Evolutionary conservation across 2,888 invertebrate species (phyloP), one percentile per base, ranked within the genome.

Genomic region (Gryllus longicercus): DNA sequence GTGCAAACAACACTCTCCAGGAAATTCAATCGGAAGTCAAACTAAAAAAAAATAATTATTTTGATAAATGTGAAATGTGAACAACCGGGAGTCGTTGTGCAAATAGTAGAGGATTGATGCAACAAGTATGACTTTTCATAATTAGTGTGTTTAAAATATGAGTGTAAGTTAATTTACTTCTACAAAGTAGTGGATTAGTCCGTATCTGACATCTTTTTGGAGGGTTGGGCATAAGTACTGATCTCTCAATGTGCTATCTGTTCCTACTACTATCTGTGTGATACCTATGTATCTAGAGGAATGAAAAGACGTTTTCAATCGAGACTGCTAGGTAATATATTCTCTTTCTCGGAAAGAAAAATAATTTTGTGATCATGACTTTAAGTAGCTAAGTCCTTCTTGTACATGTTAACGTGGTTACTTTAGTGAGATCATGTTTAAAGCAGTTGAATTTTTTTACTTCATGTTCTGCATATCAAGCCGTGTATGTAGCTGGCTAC

Each of bases 281-380:
- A 63, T 63, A 63, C 63, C 14, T 63, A n/a, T 63, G 63, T 63
- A 63, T 63, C 63, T 63, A 63, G 63, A 63, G 63, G 63, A 63
- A 63, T 63, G 63, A 63, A n/a, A 14, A 12, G 63, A 63, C n/a
- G 63, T 63, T 63, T 63, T 63, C 63, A 63, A 63, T 63, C 63
- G 63, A 63, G 63, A 63, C 63, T 63, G 63, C 63, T 63, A 63
- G 63, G 63, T 63, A 63, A 63, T 63, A 63, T 63, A 63, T 63
- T 63, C 63, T 63, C 63, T 63, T 63, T 63, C 63, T 63, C 63
- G 63, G 63, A 63, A 63, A 63, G 63, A 63, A 18, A 18, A 18
- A 63, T 63, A 63, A 63, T 63, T 63, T 63, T 63, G 63, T 63
- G 63, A 63, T 63, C 63, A 63, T 63, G 63, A 63, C 63, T 63